phyloP scores from a whole-genome alignment of 2,797 vertebrate genomes.

The Serranus cabrilla region DNA sequence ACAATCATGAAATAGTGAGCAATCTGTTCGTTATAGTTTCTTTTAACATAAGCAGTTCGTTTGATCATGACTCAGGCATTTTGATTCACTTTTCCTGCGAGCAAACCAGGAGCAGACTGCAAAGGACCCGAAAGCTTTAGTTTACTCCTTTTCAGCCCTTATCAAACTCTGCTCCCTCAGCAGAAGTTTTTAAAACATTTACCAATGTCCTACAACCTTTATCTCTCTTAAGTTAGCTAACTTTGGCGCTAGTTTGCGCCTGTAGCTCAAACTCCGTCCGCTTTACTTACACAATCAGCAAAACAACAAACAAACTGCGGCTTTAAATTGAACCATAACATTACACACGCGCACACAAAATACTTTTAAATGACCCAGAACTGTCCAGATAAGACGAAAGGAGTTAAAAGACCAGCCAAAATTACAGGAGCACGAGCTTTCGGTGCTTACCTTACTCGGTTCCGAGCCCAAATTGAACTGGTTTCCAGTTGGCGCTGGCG shows the following conservation, averaged over 20 bases:
- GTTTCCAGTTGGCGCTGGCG: constrained; percentile 47
- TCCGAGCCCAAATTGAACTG: constrained; percentile 21
- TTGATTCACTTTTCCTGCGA: background rate
- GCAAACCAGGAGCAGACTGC: background rate
- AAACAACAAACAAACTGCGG: background rate
- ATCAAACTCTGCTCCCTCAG: background rate
- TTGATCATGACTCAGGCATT: background rate
- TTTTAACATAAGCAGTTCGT: background rate
- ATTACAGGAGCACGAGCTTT: rapidly evolving
- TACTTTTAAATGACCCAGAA: rapidly evolving
- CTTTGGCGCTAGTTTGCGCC: background rate
- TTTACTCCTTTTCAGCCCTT: background rate
- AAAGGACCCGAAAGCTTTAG: background rate
- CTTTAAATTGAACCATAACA: rapidly evolving
- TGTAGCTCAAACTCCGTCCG: background rate
- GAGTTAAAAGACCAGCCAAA: background rate
- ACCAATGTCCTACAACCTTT: background rate
- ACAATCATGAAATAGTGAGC: background rate
- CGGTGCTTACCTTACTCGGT: constrained; percentile 13
- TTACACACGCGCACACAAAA: rapidly evolving
- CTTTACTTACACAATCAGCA: background rate
- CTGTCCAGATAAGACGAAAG: rapidly evolving
- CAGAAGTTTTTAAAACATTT: background rate
- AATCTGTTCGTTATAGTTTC: rapidly evolving
- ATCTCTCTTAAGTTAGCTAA: background rate